Conservation (phyloP, 2,113 vertebrate species). For the Syrmaticus mikado region DNA sequence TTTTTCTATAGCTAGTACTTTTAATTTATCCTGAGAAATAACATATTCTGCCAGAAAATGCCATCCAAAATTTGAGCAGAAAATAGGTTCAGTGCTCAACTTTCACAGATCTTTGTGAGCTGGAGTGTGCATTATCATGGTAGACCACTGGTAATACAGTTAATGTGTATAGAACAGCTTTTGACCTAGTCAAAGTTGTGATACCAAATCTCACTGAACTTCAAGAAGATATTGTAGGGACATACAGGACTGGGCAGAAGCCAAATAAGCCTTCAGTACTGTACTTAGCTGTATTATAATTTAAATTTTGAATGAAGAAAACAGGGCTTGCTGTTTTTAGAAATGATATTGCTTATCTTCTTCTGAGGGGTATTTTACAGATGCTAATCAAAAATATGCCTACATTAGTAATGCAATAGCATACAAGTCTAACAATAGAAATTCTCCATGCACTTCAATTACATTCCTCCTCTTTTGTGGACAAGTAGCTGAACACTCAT, state of each 20-base stretch:
- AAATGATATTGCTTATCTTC: not conserved
- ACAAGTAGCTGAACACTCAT: not conserved
- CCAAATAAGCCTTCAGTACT: not conserved
- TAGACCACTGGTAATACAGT: not conserved
- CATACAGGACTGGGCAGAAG: not conserved
- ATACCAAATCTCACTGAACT: not conserved
- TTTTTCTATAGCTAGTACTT: not conserved
- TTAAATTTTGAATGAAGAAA: not conserved
- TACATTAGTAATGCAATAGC: not conserved
- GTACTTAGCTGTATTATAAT: rapidly evolving
- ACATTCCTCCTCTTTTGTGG: not conserved
- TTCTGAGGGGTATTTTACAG: not conserved
- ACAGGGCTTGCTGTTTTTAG: not conserved
- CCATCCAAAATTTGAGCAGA: not conserved
- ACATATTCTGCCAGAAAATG: not conserved
- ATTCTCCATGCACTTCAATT: constrained; percentile 19
- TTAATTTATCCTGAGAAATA: not conserved
- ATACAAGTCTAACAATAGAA: constrained; percentile 9
- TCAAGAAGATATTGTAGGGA: not conserved
- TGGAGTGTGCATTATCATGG: not conserved
- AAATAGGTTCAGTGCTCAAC: not conserved
- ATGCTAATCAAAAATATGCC: not conserved
- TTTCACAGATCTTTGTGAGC: rapidly evolving
- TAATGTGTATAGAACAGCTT: not conserved
- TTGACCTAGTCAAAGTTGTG: not conserved